phyloP scores from a whole-genome alignment of 2,888 invertebrate species.

The Cephus sareptanus region DNA sequence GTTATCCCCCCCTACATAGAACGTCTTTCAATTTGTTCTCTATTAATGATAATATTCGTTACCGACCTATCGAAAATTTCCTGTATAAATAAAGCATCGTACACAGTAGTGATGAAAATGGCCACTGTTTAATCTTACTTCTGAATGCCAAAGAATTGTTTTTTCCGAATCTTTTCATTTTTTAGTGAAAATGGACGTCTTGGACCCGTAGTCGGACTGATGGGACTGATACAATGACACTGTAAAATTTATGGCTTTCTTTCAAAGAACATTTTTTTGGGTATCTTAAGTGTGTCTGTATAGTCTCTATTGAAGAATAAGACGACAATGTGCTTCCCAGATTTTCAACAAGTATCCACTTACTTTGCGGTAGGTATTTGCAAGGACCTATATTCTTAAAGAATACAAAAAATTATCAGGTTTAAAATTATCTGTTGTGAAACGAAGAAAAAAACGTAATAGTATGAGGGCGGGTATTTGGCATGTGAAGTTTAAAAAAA shows the following conservation, averaged over 20 bases:
- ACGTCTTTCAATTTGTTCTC: not conserved
- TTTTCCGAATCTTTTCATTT: not conserved
- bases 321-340: not conserved
- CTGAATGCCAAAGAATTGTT: not conserved
- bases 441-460: not conserved
- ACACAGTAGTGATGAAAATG: not conserved
- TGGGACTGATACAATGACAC: no score
- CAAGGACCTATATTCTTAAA: no score
- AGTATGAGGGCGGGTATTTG: no score
- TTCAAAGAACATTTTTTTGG: not conserved
- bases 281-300: not conserved
- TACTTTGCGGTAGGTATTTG: no score
- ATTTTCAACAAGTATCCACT: not conserved
- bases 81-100: not conserved
- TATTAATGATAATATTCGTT: not conserved
- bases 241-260: not conserved
- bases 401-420: no score
- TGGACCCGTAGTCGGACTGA: not conserved
- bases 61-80: no score
- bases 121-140: not conserved
- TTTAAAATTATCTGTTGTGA: no score
- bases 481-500: no score
- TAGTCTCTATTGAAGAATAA: not conserved
- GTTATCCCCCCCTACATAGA: not conserved
- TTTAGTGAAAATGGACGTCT: not conserved